phyloP scores from a whole-genome alignment of 2,888 invertebrate genomes.

The Hyposoter dolosus region DNA sequence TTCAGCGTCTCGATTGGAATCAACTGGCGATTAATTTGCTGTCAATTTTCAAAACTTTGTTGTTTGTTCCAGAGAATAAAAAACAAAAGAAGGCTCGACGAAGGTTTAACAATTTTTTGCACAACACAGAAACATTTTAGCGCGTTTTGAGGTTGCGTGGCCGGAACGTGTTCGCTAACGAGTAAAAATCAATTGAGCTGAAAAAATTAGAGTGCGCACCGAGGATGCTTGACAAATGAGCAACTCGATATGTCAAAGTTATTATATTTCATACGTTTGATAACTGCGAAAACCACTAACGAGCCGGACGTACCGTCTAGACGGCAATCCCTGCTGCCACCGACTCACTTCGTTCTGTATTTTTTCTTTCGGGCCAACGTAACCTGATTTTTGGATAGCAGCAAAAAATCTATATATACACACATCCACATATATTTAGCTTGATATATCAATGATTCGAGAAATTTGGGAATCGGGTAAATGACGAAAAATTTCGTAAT shows the following conservation, averaged over 20 bases:
- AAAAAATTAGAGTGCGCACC: not conserved
- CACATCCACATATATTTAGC: conserved; percentile 10
- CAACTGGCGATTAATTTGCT: not conserved
- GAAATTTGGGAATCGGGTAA: conserved; percentile 11
- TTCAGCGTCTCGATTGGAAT: not conserved
- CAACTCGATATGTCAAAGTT: not conserved
- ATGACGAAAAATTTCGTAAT: conserved; percentile 41
- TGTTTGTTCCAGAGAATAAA: not conserved
- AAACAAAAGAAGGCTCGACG: not conserved
- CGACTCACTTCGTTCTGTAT: not conserved
- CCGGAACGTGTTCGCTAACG: not conserved
- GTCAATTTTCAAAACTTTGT: no score
- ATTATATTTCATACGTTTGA: conserved; percentile 18
- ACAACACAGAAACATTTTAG: not conserved
- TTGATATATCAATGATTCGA: conserved; percentile 3
- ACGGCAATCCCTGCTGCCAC: conserved; percentile 12
- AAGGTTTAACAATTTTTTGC: not conserved
- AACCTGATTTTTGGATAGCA: conserved; percentile 35
- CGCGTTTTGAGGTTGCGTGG: conserved; percentile 45
- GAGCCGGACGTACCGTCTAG: conserved; percentile 49
- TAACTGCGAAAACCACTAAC: conserved; percentile 36
- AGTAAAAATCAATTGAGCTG: not conserved
- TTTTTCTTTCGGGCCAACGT: not conserved
- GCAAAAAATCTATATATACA: conserved; percentile 26
- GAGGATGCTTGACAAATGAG: not conserved